phyloP scores from a whole-genome alignment of 1,140 invertebrate genomes.

The Rhyacophila brunnea region DNA sequence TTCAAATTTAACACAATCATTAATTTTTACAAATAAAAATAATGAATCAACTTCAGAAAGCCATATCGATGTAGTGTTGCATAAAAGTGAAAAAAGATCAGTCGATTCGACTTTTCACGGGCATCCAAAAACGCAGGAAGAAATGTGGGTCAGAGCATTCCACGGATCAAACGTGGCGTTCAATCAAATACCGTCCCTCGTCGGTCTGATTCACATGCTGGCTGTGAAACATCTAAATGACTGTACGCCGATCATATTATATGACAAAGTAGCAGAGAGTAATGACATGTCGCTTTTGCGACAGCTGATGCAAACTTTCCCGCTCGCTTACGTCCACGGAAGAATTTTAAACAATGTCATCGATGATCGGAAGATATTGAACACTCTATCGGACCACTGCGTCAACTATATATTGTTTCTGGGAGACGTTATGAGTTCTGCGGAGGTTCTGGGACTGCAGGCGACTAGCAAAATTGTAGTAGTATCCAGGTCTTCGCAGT shows the following conservation, averaged over 20 bases:
- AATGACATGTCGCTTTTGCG: constrained; percentile 56
- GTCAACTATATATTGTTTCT: constrained; percentile 65
- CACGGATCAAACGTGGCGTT: constrained; percentile 42
- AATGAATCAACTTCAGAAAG: no score
- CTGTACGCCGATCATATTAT: constrained; percentile 62
- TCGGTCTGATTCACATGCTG: constrained; percentile 57
- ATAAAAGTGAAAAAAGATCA: constrained; percentile 39
- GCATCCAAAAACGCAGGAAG: constrained; percentile 55
- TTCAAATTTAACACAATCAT: neutral
- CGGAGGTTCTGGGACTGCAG: constrained; percentile 58
- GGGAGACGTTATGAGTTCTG: constrained; percentile 58
- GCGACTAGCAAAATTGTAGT: constrained; percentile 60
- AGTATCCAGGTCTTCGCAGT: constrained; percentile 64
- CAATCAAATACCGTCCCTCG: constrained; percentile 55
- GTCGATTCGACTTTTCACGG: constrained; percentile 52
- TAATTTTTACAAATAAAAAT: neutral
- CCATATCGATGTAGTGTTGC: no score
- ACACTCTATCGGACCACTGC: constrained; percentile 49
- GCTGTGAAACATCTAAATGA: constrained; percentile 56
- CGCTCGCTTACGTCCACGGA: constrained; percentile 59
- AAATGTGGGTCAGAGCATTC: constrained; percentile 53
- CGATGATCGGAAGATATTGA: constrained; percentile 42
- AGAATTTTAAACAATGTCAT: constrained; percentile 50
- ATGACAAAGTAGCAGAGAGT: constrained; percentile 57
- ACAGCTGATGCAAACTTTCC: constrained; percentile 58